These are phyloP conservation scores for Heliconius aoede DNA, from an alignment of 2,888 invertebrate species.

Conservation along the genomic window DNA sequence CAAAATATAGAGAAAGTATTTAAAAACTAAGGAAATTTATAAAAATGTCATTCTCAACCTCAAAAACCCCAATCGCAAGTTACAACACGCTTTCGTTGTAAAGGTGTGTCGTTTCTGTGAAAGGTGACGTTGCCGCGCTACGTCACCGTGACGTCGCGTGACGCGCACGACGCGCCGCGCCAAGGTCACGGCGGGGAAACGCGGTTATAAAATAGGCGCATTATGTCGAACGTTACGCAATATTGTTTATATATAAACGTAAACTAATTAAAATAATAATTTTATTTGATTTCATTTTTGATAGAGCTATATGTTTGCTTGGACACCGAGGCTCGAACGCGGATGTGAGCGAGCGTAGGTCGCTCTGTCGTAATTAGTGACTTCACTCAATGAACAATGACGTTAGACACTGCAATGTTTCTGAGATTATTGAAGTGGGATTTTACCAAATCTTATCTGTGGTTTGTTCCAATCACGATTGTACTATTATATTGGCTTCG, in stretches of 20 bases:
- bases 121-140: constrained; percentile 48
- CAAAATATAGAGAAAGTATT: not conserved
- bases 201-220: constrained; percentile 59
- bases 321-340: constrained; percentile 26
- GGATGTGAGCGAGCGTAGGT: constrained; percentile 42
- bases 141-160: constrained; percentile 51
- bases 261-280: constrained; percentile 21
- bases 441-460: constrained; percentile 46
- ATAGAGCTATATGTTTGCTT: constrained; percentile 1
- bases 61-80: constrained; percentile 35
- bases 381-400: constrained; percentile 45
- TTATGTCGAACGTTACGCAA: constrained; percentile 61
- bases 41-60: constrained; percentile 17
- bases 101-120: constrained; percentile 51
- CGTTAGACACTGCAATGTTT: constrained; percentile 41
- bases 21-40: not conserved
- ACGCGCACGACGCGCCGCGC: constrained; percentile 48
- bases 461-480: constrained; percentile 44
- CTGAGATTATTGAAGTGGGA: constrained; percentile 46
- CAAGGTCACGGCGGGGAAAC: constrained; percentile 63
- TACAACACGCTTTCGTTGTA: constrained; percentile 46
- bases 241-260: constrained; percentile 43
- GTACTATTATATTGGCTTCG: constrained; percentile 20
- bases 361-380: constrained; percentile 46
- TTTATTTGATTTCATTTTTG: constrained; percentile 24